Conservation (phyloP, 2,113 vertebrate species). For the Cephalopholis sonnerati region DNA sequence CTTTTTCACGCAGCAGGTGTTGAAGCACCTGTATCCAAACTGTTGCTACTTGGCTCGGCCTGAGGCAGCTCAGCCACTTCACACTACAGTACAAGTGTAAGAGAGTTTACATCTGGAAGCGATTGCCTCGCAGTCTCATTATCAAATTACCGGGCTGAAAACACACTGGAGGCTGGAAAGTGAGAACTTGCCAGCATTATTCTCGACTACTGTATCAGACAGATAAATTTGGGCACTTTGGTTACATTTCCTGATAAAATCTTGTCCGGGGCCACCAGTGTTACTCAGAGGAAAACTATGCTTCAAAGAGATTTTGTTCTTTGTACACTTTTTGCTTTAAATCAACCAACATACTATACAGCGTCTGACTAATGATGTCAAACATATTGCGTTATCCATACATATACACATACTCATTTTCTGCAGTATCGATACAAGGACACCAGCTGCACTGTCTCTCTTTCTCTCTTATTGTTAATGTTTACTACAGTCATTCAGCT, state of each 20-base stretch:
- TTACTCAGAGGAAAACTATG: too few species aligned
- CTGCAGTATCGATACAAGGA: too few species aligned
- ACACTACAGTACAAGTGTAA: constrained; percentile 17
- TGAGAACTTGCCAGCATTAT: constrained; percentile 16
- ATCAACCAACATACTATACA: background rate
- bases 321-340: background rate
- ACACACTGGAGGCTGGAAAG: constrained; percentile 26
- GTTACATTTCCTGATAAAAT: background rate
- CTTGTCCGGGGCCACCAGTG: background rate
- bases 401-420: too few species aligned
- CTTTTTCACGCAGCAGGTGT: constrained; percentile 38
- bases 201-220: constrained; percentile 2
- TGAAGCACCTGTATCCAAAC: constrained; percentile 33
- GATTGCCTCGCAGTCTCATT: constrained; percentile 68
- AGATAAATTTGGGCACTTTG: background rate
- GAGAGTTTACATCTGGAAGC: constrained; percentile 70
- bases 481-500: too few species aligned
- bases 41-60: constrained; percentile 19
- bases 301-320: background rate
- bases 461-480: too few species aligned
- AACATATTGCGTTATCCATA: too few species aligned
- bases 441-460: too few species aligned
- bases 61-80: constrained; percentile 15
- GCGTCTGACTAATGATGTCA: background rate
- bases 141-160: constrained; percentile 74